Base-by-base conservation (phyloP, 2,888 invertebrate genomes). In the Hirtodrosophila trivittata region DNA sequence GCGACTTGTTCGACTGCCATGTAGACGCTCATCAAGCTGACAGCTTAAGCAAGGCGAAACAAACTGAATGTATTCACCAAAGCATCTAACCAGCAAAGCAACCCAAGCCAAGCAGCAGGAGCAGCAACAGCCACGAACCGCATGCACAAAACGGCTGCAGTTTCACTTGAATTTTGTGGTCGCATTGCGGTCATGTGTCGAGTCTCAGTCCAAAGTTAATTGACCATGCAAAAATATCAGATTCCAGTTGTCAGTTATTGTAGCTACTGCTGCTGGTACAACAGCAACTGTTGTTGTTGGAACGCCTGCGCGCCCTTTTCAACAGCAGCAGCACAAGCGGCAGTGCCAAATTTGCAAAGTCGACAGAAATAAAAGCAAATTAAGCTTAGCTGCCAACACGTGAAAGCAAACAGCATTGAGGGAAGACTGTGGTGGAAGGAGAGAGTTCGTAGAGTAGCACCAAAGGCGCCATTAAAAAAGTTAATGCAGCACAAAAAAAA, bases 151-250 rank as follows among this genome's bases (percentile, higher is more conserved):
- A 63, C 38, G 37, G 46, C 46, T 65, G 66, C 59, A 62, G 46
- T 57, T 80, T 86, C 77, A 25, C 54, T 50, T 77, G 75, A 71
- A 85, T 66, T 74, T 74, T 62, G 75, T 55, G 67, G 60, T 66
- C 35, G 75, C 52, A 57, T 55, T 51, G 70, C 63, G 49, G 46
- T 49, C 70, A 58, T 75, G 71, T 70, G 71, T 63, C 66, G 51
- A 67, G 32, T 56, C 51, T 55, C 66, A 81, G 66, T 75, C 57
- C 41, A 63, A 65, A 77, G 60, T 81, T 80, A 86, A 80, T 80
- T 80, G 80, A 84, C 77, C 85, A 84, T 86, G 77, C 86, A 80
- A 62, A 63, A 42, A 84, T 77, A 80, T 80, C 80, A 77, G 71
- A 86, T 80, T 80, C 72, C 73, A 62, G 54, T 68, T 57, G 43